Evolutionary conservation across 35 echinoderm and acorn worm genomes (phyloP).

Genomic region (Ptychodera flava): DNA sequence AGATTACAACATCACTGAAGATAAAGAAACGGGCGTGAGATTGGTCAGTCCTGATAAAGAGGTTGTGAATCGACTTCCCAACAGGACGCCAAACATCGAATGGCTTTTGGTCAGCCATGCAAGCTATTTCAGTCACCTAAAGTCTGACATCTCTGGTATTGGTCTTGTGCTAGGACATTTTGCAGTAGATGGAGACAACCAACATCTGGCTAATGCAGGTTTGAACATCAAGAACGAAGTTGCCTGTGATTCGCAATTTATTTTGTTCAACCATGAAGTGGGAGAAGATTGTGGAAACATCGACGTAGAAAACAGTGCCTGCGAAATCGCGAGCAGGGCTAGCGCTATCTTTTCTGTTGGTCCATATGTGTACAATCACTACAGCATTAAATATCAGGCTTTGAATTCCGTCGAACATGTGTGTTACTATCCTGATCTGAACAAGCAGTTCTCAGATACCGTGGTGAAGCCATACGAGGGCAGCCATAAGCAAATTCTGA

Average conservation of each 20-base stretch:
- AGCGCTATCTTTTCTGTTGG: background rate
- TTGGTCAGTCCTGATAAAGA: background rate
- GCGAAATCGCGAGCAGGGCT: background rate
- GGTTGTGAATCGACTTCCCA: background rate
- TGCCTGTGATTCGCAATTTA: background rate
- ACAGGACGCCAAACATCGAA: background rate
- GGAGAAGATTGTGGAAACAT: background rate
- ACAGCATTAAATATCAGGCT: background rate
- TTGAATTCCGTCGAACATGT: background rate
- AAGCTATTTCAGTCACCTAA: background rate
- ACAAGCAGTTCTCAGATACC: background rate
- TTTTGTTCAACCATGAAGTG: background rate
- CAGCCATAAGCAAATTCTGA: background rate
- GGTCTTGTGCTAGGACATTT: background rate
- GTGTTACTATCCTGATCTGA: background rate
- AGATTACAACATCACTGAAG: background rate
- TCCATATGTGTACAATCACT: background rate
- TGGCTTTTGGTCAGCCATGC: background rate
- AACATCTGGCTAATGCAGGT: no score
- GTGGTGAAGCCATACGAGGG: background rate
- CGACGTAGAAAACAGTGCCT: background rate
- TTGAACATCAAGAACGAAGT: no score
- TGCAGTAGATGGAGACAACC: background rate
- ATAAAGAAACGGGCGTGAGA: background rate
- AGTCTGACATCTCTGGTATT: background rate